These are phyloP conservation scores for Tetrapedia diversipes DNA, from an alignment of 2,888 invertebrate species.

Conservation along the genomic window DNA sequence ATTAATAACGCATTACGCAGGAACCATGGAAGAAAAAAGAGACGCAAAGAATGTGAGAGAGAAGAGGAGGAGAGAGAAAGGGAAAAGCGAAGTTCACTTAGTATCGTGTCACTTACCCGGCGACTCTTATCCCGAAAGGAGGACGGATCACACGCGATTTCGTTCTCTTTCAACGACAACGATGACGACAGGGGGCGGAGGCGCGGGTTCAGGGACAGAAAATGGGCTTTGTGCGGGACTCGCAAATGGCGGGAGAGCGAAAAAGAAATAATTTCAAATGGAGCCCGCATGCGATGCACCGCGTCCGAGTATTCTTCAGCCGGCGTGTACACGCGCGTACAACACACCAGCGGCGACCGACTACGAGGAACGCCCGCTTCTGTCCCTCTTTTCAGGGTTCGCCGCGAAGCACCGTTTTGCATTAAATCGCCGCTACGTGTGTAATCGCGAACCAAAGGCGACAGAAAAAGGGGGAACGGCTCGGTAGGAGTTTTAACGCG, in stretches of 20 bases:
- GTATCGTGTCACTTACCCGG: slow-evolving; percentile 42
- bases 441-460: slow-evolving; percentile 61
- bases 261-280: slow-evolving; percentile 75
- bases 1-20: slow-evolving; percentile 1
- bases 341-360: slow-evolving; percentile 22
- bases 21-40: neutral
- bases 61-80: no score
- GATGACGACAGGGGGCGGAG: neutral
- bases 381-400: slow-evolving; percentile 49
- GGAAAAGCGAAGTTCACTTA: slow-evolving; percentile 25
- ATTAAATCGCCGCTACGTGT: slow-evolving; percentile 66
- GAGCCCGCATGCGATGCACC: slow-evolving; percentile 72
- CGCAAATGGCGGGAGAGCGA: slow-evolving; percentile 64
- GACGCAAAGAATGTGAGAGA: neutral
- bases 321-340: slow-evolving; percentile 47
- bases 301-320: slow-evolving; percentile 48
- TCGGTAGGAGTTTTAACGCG: slow-evolving; percentile 49
- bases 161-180: slow-evolving; percentile 40
- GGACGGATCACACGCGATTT: slow-evolving; percentile 49
- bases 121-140: slow-evolving; percentile 44
- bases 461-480: slow-evolving; percentile 35
- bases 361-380: neutral
- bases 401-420: slow-evolving; percentile 63
- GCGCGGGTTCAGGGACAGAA: slow-evolving; percentile 52
- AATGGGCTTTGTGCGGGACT: slow-evolving; percentile 69